Base-by-base conservation (phyloP, 2,888 invertebrate genomes). In the Drosophila fungiperda region DNA sequence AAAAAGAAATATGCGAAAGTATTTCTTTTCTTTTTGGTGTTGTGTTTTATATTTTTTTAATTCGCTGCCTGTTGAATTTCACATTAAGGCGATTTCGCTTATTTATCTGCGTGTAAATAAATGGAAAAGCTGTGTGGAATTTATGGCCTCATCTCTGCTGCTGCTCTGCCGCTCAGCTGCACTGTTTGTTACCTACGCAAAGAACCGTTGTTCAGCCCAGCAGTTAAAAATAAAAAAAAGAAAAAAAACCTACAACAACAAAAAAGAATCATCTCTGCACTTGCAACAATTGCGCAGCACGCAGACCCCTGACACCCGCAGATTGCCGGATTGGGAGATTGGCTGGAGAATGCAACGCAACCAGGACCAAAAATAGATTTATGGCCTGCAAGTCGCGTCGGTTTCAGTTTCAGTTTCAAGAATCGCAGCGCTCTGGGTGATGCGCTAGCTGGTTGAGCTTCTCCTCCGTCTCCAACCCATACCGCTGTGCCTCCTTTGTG, bases 311-410 rank as follows among this genome's bases (percentile, higher is more conserved):
- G 45, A 23, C 45, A 4, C 45, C 23, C 45, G 45, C 15, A 23
- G 23, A 12, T 8, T 8, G 4, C 8, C 23, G 23, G 59, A 63
- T 62, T 66, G 76, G 48, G 60, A 73, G 83, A 78, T 74, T 61
- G 71, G 68, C 78, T 85, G 80, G 71, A 82, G 71, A 60, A 53
- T 53, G 53, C 53, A 35, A 26, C 23, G 17, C 36, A 54, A 65
- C 32, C 81, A 87, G 90, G 76, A 89, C 77, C 73, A 89, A 89
- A 87, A 87, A 87, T 87, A 87, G 87, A 87, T 87, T 89, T 87
- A 87, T 88, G 76, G 77, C 88, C 83, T 80, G 77, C 77, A 80
- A 78, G 81, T 85, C 74, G 82, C 73, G 68, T 67, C 68, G 26
- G 52, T 52, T 50, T 52, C 38, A n/a, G 38, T 55, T 55, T 55